Evolutionary conservation across 2,797 vertebrate genomes (phyloP), one percentile per base, ranked within the genome.

Genomic region (Amazona ochrocephala): DNA sequence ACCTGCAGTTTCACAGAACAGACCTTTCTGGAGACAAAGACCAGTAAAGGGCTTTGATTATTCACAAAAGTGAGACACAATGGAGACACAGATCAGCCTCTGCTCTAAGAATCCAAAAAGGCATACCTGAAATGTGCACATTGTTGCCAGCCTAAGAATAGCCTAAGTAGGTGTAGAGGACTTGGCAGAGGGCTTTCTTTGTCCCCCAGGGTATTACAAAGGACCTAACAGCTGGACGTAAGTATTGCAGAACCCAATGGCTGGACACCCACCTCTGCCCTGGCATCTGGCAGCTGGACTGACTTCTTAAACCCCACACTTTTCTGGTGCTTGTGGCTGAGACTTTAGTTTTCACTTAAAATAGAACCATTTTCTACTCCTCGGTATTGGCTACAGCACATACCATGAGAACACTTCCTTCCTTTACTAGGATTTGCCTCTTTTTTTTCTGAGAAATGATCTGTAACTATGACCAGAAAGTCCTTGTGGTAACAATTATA

Each of bases 371-470:
- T 14, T 74, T 83, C 5, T 5, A 1, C 11, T 92, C 14, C 23
- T 24, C 23, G 13, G 3, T 58, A 30, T 4, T 30, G 27, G 17
- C 4, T 85, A 22, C n/a, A 85, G 4, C 10, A 13, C 4, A 3
- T 27, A 23, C 5, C 30, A 22, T 0, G 3, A 58, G 3, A 29
- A 75, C 1, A 1, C 3, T 75, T 86, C 10, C 17, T 72, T 41
- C 3, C 20, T 89, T 79, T 76, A 29, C 8, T 21, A 42, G 17
- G 26, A 21, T 58, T 84, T 58, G 56, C 4, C 1, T 7, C 7
- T 62, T n/a, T 45, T 82, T 82, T 82, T 74, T 34, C 47, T 76
- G 54, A 79, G 8, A 42, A 13, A 21, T 50, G 4, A 16, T 41
- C 14, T 30, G 13, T 54, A 61, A n/a, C 42, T 62, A 26, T 45